Evolutionary conservation across 2,797 vertebrate species (phyloP).

Genomic region (Menidia menidia): DNA sequence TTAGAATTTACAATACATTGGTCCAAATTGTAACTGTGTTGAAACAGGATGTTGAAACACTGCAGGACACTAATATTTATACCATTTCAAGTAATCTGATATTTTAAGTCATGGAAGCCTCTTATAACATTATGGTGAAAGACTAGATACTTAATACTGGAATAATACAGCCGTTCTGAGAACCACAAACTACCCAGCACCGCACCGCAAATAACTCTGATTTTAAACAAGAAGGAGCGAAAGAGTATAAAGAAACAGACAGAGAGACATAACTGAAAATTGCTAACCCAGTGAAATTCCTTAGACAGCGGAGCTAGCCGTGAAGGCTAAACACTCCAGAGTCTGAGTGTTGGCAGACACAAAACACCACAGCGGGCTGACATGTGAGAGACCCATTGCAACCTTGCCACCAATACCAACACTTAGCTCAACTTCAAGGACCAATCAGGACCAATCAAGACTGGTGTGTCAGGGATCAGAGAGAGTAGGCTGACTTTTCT

Average conservation of each 20-base stretch:
- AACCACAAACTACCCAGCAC: slow-evolving; percentile 63
- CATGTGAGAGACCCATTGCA: slow-evolving; percentile 48
- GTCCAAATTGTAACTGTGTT: slow-evolving; percentile 20
- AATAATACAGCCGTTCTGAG: slow-evolving; percentile 67
- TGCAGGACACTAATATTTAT: slow-evolving; percentile 42
- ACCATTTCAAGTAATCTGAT: slow-evolving; percentile 54
- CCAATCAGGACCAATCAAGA: slow-evolving; percentile 18
- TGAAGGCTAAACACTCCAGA: slow-evolving; percentile 73
- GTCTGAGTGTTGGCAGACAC: slow-evolving; percentile 77
- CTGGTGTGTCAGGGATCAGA: slow-evolving; percentile 22
- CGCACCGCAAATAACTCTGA: slow-evolving; percentile 70
- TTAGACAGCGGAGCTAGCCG: slow-evolving; percentile 71
- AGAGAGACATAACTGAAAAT: slow-evolving; percentile 67
- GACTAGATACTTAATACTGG: slow-evolving; percentile 68
- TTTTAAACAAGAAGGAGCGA: slow-evolving; percentile 54
- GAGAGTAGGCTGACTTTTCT: slow-evolving; percentile 17
- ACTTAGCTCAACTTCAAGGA: slow-evolving; percentile 12
- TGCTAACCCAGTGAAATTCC: slow-evolving; percentile 74
- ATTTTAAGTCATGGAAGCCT: slow-evolving; percentile 67
- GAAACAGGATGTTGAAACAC: slow-evolving; percentile 39
- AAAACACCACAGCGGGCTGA: slow-evolving; percentile 58
- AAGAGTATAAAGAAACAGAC: slow-evolving; percentile 42
- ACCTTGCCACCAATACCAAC: slow-evolving; percentile 46
- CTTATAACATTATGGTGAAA: slow-evolving; percentile 70
- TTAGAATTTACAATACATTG: slow-evolving; percentile 1